Evolutionary conservation across 2,113 vertebrate genomes (phyloP).

Genomic region (Condylura cristata): DNA sequence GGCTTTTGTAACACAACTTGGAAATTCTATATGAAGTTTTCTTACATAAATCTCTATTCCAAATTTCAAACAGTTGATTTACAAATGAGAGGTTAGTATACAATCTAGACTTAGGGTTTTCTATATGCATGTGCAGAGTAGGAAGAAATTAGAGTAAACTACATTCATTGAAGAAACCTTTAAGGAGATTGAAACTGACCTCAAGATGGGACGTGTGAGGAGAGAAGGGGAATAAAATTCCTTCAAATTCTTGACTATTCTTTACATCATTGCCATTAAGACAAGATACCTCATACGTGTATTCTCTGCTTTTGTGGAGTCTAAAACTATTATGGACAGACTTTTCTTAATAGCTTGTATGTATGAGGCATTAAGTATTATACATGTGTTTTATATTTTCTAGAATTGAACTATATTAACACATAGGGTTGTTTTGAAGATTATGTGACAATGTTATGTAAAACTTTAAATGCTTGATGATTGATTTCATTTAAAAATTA

Average conservation of each 20-base stretch:
- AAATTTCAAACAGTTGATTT: slow-evolving; percentile 21
- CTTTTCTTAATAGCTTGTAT: slow-evolving; percentile 10
- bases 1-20: not conserved
- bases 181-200: not conserved
- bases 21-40: slow-evolving; percentile 24
- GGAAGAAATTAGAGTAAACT: slow-evolving; percentile 2
- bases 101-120: slow-evolving; percentile 41
- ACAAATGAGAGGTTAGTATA: slow-evolving; percentile 48
- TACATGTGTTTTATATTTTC: not conserved
- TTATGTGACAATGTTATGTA: not conserved
- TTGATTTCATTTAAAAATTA: not conserved
- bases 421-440: not conserved
- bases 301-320: slow-evolving; percentile 23
- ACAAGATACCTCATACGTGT: not conserved
- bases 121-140: not conserved
- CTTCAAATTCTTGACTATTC: not conserved
- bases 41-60: slow-evolving; percentile 22
- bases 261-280: not conserved
- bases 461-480: not conserved
- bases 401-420: not conserved
- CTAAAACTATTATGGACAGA: not conserved
- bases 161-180: not conserved
- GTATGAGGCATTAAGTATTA: not conserved
- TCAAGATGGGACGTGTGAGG: not conserved
- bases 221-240: not conserved